Evolutionary conservation across 2,888 invertebrate genomes (phyloP).

Genomic region (Protonemura montana): DNA sequence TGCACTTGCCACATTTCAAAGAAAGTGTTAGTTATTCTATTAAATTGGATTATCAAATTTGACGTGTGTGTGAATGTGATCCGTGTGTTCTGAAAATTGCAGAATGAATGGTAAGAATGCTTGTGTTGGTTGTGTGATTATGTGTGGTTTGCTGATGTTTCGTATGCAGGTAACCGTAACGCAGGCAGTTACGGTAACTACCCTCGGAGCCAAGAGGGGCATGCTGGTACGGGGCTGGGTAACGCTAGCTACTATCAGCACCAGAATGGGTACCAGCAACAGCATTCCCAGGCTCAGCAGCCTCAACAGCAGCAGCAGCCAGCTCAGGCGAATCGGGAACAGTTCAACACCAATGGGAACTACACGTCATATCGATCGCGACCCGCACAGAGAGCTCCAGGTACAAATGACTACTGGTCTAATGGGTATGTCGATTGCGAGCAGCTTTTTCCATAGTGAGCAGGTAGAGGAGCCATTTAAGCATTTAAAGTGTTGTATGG

Average conservation of each 20-base stretch:
- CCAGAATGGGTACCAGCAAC: conserved; percentile 13
- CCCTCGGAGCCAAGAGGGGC: neutral
- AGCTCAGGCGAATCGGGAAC: neutral
- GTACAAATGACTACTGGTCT: too few relatives aligned
- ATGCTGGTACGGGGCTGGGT: neutral
- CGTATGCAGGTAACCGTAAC: neutral
- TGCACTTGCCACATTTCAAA: too few relatives aligned
- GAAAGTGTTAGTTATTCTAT: too few relatives aligned
- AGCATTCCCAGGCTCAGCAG: neutral
- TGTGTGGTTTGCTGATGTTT: neutral
- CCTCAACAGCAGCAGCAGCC: neutral
- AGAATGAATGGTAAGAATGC: too few relatives aligned
- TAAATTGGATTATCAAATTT: too few relatives aligned
- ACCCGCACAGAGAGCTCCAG: neutral
- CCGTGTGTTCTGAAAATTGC: too few relatives aligned
- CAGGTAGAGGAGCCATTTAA: too few relatives aligned
- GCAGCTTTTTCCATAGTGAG: too few relatives aligned
- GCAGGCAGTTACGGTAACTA: neutral
- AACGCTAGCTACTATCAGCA: conserved; percentile 21
- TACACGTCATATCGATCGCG: neutral
- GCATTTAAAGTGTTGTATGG: too few relatives aligned
- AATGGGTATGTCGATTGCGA: too few relatives aligned
- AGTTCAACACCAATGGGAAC: neutral
- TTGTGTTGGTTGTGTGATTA: too few relatives aligned
- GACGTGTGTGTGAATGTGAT: too few relatives aligned